These are phyloP conservation scores for Tenthredo livida DNA, from an alignment of 2,888 invertebrate genomes.

Conservation along the genomic window DNA sequence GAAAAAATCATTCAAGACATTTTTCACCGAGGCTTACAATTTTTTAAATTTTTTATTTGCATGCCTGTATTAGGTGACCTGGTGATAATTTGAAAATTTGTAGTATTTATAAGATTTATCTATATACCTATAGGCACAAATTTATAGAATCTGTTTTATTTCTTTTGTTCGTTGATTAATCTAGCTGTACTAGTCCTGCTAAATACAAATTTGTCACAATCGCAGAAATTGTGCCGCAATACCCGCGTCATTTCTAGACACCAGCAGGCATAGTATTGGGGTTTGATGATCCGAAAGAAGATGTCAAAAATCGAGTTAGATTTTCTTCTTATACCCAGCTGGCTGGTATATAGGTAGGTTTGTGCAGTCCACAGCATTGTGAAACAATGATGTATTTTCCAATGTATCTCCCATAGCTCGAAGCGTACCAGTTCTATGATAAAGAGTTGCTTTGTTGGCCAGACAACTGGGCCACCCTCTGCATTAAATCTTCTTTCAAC, in stretches of 20 bases:
- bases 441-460: constrained; percentile 53
- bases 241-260: background rate
- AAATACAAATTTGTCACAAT: background rate
- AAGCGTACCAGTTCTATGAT: constrained; percentile 46
- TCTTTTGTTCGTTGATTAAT: background rate
- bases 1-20: background rate
- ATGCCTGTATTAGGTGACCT: background rate
- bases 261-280: background rate
- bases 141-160: background rate
- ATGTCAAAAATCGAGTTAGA: background rate
- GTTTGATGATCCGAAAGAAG: background rate
- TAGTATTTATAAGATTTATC: background rate
- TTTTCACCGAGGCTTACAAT: background rate
- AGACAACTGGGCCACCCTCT: constrained; percentile 51
- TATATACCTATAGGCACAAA: no score
- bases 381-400: background rate
- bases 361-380: background rate
- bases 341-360: background rate
- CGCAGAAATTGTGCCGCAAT: background rate
- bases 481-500: constrained; percentile 53
- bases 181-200: background rate
- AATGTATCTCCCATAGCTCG: constrained; percentile 46
- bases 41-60: background rate
- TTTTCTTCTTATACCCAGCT: background rate
- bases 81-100: background rate